phyloP scores from a whole-genome alignment of 2,797 vertebrate genomes.

The Xenentodon cancila region DNA sequence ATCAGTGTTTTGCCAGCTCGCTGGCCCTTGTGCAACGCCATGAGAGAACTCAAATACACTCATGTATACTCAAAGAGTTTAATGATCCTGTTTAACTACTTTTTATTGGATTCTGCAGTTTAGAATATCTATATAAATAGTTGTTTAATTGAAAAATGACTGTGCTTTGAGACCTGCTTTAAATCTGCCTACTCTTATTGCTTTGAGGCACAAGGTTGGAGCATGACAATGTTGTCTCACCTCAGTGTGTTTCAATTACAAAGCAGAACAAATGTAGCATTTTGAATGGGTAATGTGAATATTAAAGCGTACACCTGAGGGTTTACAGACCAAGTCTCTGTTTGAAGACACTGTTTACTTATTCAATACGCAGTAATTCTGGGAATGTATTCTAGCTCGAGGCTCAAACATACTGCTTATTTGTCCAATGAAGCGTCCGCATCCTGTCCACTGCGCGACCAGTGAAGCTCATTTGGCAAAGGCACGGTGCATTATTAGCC shows the following conservation, averaged over 20 bases:
- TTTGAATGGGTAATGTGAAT: slow-evolving; percentile 46
- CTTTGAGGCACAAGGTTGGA: neutral
- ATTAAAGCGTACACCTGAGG: slow-evolving; percentile 48
- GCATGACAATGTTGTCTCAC: slow-evolving; percentile 14
- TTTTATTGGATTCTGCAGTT: too few relatives aligned
- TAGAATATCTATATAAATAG: too few relatives aligned
- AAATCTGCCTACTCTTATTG: neutral
- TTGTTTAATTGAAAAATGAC: too few relatives aligned
- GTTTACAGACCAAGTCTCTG: slow-evolving; percentile 34
- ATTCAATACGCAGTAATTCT: slow-evolving; percentile 66
- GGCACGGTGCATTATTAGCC: slow-evolving; percentile 66
- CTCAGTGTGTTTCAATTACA: slow-evolving; percentile 41
- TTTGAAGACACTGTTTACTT: slow-evolving; percentile 71
- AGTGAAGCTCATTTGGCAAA: slow-evolving; percentile 70
- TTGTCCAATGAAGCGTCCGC: slow-evolving; percentile 70
- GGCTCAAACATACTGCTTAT: slow-evolving; percentile 62
- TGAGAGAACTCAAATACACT: too few relatives aligned
- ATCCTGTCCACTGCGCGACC: slow-evolving; percentile 51
- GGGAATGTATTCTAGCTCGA: slow-evolving; percentile 65
- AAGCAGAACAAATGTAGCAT: slow-evolving; percentile 40
- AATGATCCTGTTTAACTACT: too few relatives aligned
- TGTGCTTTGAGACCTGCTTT: too few relatives aligned
- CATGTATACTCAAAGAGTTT: too few relatives aligned
- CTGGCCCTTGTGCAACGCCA: too few relatives aligned
- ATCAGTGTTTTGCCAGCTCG: too few relatives aligned